These are phyloP conservation scores for Chaenocephalus aceratus DNA, from an alignment of 2,113 vertebrate genomes.

Conservation along the genomic window DNA sequence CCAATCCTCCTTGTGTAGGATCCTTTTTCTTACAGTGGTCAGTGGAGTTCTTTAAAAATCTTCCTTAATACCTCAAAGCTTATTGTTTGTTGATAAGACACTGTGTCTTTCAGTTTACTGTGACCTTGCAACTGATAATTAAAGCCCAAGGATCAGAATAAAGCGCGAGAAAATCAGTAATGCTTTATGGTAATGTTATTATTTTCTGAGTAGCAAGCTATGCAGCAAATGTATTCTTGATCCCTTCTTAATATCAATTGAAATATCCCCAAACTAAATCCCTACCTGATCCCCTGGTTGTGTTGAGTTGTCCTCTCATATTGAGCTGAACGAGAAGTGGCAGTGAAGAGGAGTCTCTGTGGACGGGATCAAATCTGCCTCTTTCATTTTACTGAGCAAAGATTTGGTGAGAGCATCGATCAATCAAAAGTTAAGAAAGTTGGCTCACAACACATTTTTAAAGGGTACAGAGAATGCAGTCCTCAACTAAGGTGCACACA, in stretches of 20 bases:
- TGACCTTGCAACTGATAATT: slow-evolving; percentile 63
- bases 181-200: slow-evolving; percentile 63
- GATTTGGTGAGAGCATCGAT: background rate
- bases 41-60: slow-evolving; percentile 7
- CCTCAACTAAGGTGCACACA: slow-evolving; percentile 28
- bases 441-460: slow-evolving; percentile 22
- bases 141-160: slow-evolving; percentile 40
- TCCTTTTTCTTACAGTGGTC: slow-evolving; percentile 8
- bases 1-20: background rate
- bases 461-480: slow-evolving; percentile 23
- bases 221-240: slow-evolving; percentile 50
- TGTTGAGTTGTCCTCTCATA: slow-evolving; percentile 19
- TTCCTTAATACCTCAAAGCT: slow-evolving; percentile 14
- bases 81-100: slow-evolving; percentile 24
- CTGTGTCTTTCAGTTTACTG: slow-evolving; percentile 32
- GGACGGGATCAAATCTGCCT: slow-evolving; percentile 5
- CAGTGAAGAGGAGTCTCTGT: slow-evolving; percentile 11
- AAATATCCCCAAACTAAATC: slow-evolving; percentile 44
- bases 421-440: slow-evolving; percentile 12
- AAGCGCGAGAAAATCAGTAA: slow-evolving; percentile 49
- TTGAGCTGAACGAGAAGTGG: slow-evolving; percentile 9
- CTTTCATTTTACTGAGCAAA: slow-evolving; percentile 35
- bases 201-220: slow-evolving; percentile 31
- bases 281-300: slow-evolving; percentile 11
- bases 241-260: slow-evolving; percentile 39